Conservation (phyloP, 2,113 vertebrate genomes). For the Silurus meridionalis region DNA sequence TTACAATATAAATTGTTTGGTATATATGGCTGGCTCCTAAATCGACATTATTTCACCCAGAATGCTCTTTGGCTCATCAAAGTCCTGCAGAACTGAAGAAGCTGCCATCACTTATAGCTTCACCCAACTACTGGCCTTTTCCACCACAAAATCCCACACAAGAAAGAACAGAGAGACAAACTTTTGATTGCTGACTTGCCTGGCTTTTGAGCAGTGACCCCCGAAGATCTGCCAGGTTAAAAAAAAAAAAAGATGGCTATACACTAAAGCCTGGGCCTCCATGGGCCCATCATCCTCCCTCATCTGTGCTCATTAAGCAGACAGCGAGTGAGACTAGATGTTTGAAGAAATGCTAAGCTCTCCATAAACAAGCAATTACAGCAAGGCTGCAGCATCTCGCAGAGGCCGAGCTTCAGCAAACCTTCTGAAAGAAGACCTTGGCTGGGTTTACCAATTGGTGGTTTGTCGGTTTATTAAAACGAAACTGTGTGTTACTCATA, state of each 20-base stretch:
- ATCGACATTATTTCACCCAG: conserved; percentile 32
- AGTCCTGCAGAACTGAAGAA: neutral
- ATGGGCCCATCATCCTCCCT: conserved; percentile 50
- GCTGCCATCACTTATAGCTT: neutral
- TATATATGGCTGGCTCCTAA: neutral
- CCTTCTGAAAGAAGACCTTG: conserved; percentile 26
- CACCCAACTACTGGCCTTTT: conserved; percentile 14
- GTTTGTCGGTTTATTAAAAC: conserved; percentile 12
- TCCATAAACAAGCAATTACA: conserved; percentile 48
- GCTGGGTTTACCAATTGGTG: neutral
- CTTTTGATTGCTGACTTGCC: conserved; percentile 44
- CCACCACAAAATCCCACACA: neutral
- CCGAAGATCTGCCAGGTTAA: neutral
- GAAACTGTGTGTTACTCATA: neutral
- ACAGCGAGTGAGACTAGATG: conserved; percentile 32
- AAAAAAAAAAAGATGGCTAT: neutral
- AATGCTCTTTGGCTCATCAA: conserved; percentile 10
- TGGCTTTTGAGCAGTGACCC: conserved; percentile 32
- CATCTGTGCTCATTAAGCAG: conserved; percentile 52
- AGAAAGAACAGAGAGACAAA: conserved; percentile 39
- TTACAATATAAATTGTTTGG: neutral
- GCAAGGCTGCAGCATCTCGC: conserved; percentile 2
- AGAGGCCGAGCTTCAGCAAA: conserved; percentile 9
- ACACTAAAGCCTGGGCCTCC: conserved; percentile 40
- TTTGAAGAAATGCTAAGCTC: conserved; percentile 38